Evolutionary conservation across 1,140 invertebrate genomes (phyloP).

Genomic region (Zaprionus kolodkinae): DNA sequence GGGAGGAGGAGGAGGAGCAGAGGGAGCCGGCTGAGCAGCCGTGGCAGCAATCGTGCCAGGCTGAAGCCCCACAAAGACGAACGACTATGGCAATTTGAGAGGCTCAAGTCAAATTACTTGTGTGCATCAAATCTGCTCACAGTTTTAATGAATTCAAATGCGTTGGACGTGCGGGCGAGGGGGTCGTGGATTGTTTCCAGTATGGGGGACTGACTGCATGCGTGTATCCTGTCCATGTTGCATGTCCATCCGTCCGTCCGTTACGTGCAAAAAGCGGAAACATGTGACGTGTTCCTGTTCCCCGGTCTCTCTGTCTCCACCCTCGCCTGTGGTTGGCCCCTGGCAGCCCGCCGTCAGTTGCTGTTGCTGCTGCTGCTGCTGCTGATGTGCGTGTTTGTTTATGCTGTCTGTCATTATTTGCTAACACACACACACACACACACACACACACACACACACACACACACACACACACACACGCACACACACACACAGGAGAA

Average conservation of each 20-base stretch:
- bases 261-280: conserved; percentile 77
- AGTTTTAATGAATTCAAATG: conserved; percentile 77
- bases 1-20: conserved; percentile 2
- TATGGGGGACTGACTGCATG: not conserved
- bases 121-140: conserved; percentile 48
- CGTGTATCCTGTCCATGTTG: conserved; percentile 47
- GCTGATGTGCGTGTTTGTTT: conserved; percentile 77
- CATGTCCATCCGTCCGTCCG: conserved; percentile 41
- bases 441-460: not conserved
- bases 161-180: conserved; percentile 24
- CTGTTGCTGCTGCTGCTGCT: conserved; percentile 53
- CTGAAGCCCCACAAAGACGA: conserved; percentile 8
- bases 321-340: conserved; percentile 47
- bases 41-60: not conserved
- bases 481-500: conserved; percentile 22
- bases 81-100: conserved; percentile 30
- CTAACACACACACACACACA: conserved; percentile 44
- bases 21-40: too few species aligned
- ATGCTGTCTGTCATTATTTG: conserved; percentile 79
- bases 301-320: conserved; percentile 5
- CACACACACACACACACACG: conserved; percentile 42
- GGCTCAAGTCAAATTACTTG: conserved; percentile 44
- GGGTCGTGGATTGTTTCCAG: not conserved
- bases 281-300: conserved; percentile 72
- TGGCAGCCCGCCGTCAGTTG: conserved; percentile 56